Evolutionary conservation across 2,113 vertebrate genomes (phyloP), one percentile per base, ranked within the genome.

Genomic region (Arvicanthis niloticus): DNA sequence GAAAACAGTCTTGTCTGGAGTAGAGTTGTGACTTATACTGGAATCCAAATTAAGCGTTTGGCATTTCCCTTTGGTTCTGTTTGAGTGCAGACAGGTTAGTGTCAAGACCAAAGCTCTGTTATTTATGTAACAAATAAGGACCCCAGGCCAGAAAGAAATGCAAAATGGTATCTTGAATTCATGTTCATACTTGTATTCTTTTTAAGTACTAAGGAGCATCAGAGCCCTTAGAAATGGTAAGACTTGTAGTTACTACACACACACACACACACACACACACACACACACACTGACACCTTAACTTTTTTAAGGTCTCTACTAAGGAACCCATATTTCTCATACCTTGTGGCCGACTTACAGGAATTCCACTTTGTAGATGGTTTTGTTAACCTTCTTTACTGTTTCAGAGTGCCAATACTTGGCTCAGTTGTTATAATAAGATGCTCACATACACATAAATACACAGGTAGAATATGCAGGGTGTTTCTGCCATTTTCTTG

Each of bases 111-210:
- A 78, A 96, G 34, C 31, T 11, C 40, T 91, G 37, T 12, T 95
- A 88, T 94, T 93, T 95, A 62, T 62, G 5, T 37, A 40, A 84
- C n/a, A 91, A 89, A 85, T 89, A 88, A 91, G 86, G 76, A 96
- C 40, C 15, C 40, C 85, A 70, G 9, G 24, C 76, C 21, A 86
- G 31, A 93, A 88, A 91, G n/a, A 72, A 34, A 85, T 42, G 72
- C 31, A 53, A 95, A 96, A 82, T 24, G 1, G 17, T 84, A 68
- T 60, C 42, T 95, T 51, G 1, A 94, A 65, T 40, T 87, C 76
- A 34, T 68, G 80, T 56, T 53, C 29, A 93, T n/a, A 48, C n/a
- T 22, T 73, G 15, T 24, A 45, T 37, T 95, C 22, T 91, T 80
- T 78, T 65, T 81, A 91, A 93, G 51, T 53, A 56, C 40, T 6